A percentile compares a stretch with the other conserved stretches of the same genome.
Evolutionary conservation across 2,888 invertebrate species (phyloP).

Genomic region (Acanthosepion esculentum): DNA sequence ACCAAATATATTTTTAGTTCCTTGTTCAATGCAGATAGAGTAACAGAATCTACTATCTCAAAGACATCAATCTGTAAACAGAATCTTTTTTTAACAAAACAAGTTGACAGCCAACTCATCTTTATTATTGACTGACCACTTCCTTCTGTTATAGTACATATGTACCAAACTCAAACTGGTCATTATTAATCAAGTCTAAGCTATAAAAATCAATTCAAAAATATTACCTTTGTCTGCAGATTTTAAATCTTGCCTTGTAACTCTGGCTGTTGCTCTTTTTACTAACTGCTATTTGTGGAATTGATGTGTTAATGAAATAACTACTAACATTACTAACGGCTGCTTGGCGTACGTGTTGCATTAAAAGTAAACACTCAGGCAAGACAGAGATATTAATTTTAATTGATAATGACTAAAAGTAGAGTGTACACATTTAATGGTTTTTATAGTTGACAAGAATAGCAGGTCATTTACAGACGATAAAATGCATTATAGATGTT

Average conservation of each 20-base stretch:
- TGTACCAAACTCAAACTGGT: background rate
- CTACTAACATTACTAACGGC: background rate
- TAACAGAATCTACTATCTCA: background rate
- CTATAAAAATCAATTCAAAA: background rate
- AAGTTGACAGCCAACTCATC: background rate
- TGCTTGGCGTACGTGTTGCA: no score
- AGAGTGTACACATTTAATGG: background rate
- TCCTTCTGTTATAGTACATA: background rate
- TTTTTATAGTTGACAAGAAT: background rate
- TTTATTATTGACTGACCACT: background rate
- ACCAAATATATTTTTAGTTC: background rate
- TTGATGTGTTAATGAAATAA: background rate
- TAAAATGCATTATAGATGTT: no score
- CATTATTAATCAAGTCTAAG: constrained; percentile 6
- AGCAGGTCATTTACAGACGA: no score
- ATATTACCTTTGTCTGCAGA: background rate
- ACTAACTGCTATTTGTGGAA: background rate
- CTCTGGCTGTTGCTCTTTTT: background rate
- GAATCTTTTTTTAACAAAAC: background rate
- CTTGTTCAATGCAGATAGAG: background rate
- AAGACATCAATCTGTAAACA: constrained; percentile 11
- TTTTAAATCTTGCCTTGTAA: background rate
- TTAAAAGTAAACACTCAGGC: no score
- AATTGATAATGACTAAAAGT: background rate
- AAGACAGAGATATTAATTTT: no score